A percentile compares a stretch with the other conserved stretches of the same genome.
Conservation (phyloP, 2,888 invertebrate genomes). For the Sepioteuthis lessoniana region DNA sequence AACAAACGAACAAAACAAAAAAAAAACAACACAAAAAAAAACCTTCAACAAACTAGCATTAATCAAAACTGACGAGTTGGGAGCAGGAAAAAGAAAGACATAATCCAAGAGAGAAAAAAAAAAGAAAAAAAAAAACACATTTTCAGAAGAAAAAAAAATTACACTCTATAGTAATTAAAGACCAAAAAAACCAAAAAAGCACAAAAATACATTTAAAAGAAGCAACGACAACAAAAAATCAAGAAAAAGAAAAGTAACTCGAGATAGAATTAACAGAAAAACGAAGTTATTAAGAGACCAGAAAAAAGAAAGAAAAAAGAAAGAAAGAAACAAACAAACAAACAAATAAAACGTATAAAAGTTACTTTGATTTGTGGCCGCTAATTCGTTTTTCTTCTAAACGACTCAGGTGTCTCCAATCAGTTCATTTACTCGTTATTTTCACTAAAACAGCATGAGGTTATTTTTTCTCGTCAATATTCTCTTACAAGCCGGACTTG, state of each 20-base stretch:
- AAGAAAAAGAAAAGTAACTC: no score
- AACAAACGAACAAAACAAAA: no score
- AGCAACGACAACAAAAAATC: no score
- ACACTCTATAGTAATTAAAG: no score
- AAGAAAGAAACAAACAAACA: no score
- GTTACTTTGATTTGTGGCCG: background rate
- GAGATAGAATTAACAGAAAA: no score
- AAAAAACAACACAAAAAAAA: no score
- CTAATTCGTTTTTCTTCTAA: background rate
- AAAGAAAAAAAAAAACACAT: background rate
- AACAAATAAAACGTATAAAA: no score
- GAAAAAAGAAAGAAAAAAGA: no score
- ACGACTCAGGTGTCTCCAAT: background rate
- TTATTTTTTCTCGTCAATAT: background rate
- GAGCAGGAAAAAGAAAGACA: background rate
- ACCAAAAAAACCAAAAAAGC: no score
- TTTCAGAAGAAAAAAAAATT: background rate
- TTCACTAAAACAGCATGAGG: background rate
- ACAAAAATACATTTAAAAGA: no score
- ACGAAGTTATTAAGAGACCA: no score
- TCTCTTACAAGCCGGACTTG: slow-evolving; percentile 23
- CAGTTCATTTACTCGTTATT: background rate
- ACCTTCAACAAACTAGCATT: background rate
- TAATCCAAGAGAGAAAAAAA: background rate
- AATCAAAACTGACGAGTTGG: background rate